These are phyloP conservation scores for Erannis defoliaria DNA, from an alignment of 2,888 invertebrate species.

Conservation along the genomic window DNA sequence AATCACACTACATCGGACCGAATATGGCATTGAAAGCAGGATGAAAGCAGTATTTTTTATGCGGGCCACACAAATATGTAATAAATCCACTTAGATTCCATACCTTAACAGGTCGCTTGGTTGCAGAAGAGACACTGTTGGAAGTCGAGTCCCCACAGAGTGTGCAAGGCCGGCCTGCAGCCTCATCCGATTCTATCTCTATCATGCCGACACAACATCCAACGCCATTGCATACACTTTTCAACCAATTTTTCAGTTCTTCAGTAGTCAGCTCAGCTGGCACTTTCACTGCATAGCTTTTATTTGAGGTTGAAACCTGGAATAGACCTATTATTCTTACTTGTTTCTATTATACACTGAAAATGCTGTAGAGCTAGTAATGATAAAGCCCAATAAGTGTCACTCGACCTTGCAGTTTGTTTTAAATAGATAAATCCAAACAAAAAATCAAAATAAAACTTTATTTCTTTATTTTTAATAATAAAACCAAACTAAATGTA, in stretches of 20 bases:
- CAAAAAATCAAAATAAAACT: neutral
- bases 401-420: neutral
- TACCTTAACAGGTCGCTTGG: conserved; percentile 70
- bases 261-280: conserved; percentile 79
- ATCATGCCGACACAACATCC: conserved; percentile 87
- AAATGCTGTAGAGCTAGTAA: no score
- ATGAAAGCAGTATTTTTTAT: no score
- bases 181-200: conserved; percentile 78
- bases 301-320: conserved; percentile 73
- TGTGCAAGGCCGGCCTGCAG: conserved; percentile 74
- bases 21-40: no score
- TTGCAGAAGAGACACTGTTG: conserved; percentile 65
- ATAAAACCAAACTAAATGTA: no score
- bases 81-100: no score
- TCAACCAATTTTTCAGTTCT: conserved; percentile 83
- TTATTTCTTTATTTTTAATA: neutral
- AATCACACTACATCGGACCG: no score
- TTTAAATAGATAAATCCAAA: neutral
- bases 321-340: conserved; percentile 37
- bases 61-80: no score
- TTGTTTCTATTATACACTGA: neutral
- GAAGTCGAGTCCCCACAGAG: conserved; percentile 78
- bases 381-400: neutral
- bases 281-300: conserved; percentile 86
- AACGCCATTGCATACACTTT: conserved; percentile 79